Evolutionary conservation across 1,140 invertebrate species (phyloP).

Genomic region (Branchinecta lindahli): DNA sequence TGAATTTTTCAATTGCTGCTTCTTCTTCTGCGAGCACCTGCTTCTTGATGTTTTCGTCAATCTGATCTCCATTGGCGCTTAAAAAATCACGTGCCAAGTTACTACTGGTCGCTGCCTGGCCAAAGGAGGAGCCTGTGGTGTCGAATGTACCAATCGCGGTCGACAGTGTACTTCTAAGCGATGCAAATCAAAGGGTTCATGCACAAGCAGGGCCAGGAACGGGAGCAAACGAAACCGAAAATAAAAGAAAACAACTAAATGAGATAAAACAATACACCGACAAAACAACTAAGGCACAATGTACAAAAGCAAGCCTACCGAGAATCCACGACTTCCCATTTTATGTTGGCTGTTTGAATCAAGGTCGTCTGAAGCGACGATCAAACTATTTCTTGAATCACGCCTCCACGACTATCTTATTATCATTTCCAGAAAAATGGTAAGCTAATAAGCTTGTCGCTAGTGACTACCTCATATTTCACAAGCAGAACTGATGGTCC

Average conservation of each 20-base stretch:
- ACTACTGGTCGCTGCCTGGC: conserved; percentile 43
- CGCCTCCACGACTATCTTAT: too few species aligned
- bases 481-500: too few species aligned
- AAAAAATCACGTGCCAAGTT: background rate
- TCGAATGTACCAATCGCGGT: conserved; percentile 75
- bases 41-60: conserved; percentile 68
- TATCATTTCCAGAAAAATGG: too few species aligned
- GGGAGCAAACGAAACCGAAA: conserved; percentile 28
- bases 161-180: conserved; percentile 60
- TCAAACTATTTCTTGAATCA: too few species aligned
- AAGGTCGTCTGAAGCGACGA: too few species aligned
- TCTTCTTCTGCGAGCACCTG: conserved; percentile 86
- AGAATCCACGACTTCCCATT: too few species aligned
- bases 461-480: too few species aligned
- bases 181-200: conserved; percentile 18
- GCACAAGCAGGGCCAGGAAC: conserved; percentile 11
- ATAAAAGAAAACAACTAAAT: conserved; percentile 35
- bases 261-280: conserved; percentile 21
- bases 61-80: conserved; percentile 48
- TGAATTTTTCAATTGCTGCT: conserved; percentile 83
- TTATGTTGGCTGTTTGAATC: too few species aligned
- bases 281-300: background rate
- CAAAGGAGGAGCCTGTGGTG: conserved; percentile 70
- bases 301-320: too few species aligned
- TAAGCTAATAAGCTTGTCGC: too few species aligned